phyloP scores from a whole-genome alignment of 2,888 invertebrate species.

The Pterostichus madidus region DNA sequence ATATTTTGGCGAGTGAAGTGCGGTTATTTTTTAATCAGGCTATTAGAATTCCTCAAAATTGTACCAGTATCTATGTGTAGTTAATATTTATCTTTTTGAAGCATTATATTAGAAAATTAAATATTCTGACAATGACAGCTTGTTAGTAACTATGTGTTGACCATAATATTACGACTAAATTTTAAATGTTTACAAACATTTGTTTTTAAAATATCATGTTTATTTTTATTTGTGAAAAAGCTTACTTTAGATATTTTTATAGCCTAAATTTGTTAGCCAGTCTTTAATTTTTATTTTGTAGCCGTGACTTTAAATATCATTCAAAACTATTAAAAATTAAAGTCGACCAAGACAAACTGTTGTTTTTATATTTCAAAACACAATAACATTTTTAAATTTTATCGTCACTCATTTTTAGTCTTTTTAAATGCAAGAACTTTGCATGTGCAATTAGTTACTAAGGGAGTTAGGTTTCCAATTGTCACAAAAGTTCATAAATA shows the following conservation, averaged over 20 bases:
- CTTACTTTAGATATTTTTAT: constrained; percentile 13
- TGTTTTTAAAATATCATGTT: background rate
- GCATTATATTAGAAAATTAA: constrained; percentile 9
- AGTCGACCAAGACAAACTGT: background rate
- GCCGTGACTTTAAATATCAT: background rate
- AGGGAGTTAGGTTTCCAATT: too few relatives aligned
- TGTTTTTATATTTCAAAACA: too few relatives aligned
- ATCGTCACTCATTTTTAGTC: too few relatives aligned
- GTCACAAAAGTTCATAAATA: too few relatives aligned
- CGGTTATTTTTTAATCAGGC: background rate
- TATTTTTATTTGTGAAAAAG: background rate
- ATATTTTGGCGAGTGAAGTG: background rate
- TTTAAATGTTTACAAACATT: constrained; percentile 15
- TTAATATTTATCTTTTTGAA: background rate
- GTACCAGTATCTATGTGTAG: background rate
- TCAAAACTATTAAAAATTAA: background rate
- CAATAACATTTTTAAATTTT: too few relatives aligned
- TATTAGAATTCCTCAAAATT: constrained; percentile 4
- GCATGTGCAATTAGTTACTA: too few relatives aligned
- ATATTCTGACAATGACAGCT: constrained; percentile 1
- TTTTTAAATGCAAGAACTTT: too few relatives aligned
- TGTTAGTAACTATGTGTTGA: background rate
- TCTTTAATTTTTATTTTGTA: constrained; percentile 10
- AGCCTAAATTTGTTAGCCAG: background rate
- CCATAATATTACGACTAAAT: constrained; percentile 12